These are phyloP conservation scores for Cossypha caffra DNA, from an alignment of 2,797 vertebrate genomes.

Conservation along the genomic window DNA sequence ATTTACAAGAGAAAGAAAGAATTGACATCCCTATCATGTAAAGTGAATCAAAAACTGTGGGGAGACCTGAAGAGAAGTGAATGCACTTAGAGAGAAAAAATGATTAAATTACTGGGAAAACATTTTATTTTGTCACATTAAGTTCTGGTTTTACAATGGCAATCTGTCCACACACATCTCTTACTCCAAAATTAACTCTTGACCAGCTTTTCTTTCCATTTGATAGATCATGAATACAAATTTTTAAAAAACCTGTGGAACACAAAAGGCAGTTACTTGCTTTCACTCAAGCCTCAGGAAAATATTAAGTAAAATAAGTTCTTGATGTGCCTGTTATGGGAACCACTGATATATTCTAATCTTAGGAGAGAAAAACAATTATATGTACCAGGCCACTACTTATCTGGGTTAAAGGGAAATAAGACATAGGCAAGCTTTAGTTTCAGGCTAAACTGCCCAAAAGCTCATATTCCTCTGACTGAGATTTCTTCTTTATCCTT, in stretches of 20 bases:
- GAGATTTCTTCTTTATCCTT: not conserved
- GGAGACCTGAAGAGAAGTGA: not conserved
- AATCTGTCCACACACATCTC: not conserved
- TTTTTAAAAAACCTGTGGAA: not conserved
- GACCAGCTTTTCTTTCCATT: not conserved
- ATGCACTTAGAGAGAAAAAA: not conserved
- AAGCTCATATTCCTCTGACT: accelerated
- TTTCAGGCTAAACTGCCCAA: not conserved
- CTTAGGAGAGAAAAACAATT: not conserved
- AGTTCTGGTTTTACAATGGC: not conserved
- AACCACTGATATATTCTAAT: not conserved
- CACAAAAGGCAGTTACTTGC: not conserved
- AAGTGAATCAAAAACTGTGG: not conserved
- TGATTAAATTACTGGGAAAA: not conserved
- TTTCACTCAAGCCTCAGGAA: not conserved
- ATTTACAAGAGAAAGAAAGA: not conserved
- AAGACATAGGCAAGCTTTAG: not conserved
- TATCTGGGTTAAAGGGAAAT: not conserved
- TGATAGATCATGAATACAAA: not conserved
- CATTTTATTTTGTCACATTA: not conserved
- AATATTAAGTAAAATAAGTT: not conserved
- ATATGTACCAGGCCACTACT: accelerated
- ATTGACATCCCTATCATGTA: accelerated
- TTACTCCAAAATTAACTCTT: not conserved
- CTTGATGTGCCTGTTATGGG: not conserved